Evolutionary conservation across 2,888 invertebrate species (phyloP), one percentile per base, ranked within the genome.

Genomic region (Lasius platythorax): DNA sequence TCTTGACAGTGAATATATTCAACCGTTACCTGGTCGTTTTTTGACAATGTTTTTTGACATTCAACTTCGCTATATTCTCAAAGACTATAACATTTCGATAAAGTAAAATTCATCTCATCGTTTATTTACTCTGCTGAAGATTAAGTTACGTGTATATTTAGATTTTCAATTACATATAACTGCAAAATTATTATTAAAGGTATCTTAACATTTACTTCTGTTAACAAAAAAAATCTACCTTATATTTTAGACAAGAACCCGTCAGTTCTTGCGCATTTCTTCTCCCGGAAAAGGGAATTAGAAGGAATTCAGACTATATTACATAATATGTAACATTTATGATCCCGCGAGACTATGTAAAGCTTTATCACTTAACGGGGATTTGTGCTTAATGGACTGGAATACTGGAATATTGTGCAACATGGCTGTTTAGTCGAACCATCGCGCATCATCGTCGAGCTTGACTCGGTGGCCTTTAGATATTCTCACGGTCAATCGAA

Each of bases 361-460:
- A 75, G 40, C 75, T 75, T 30, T 75, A 18, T 64, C 63, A 46
- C 28, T n/a, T 63, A 74, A 43, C 63, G 43, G 46, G 30, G 46
- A 75, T 75, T 75, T 75, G 43, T 75, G 64, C 43, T 46, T 75
- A 75, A 75, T 75, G 64, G 46, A 33, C 28, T 75, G 46, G 33
- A 46, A 64, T 43, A 33, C 28, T 75, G 46, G 33, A 46, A 64
- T 43, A 64, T 75, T 63, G 75, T 64, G 43, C 74, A 63, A 74
- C 73, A 40, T 28, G 56, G 8, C 11, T 56, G 58, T 28, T 53
- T 53, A 53, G 58, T 58, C 23, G 50, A 53, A 53, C n/a, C n/a
- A 53, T 8, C 5, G 56, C 23, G 23, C 23, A 23, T 0, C 23
- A 23, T 23, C 23, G 15, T 72, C 56, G 6, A 15, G 18, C 28